Evolutionary conservation across 2,888 invertebrate species (phyloP).

Genomic region (Monoplex corrugatus): DNA sequence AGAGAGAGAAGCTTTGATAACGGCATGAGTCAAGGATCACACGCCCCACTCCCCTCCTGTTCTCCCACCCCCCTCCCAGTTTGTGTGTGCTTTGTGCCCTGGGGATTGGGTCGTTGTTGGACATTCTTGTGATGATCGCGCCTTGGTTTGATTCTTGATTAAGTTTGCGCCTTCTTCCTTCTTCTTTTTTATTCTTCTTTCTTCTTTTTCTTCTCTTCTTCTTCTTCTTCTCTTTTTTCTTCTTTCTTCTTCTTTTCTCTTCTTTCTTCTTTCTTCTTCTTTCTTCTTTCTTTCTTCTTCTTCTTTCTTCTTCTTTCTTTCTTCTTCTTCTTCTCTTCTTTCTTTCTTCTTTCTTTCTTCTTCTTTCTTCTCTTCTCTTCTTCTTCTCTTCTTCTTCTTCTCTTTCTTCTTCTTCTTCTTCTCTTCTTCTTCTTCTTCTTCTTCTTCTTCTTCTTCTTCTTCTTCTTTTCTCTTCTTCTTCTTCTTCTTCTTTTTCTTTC

Average conservation of each 20-base stretch:
- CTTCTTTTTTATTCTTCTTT: conserved; percentile 16
- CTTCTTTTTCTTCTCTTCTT: neutral
- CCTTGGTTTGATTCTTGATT: neutral
- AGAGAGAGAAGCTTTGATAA: conserved; percentile 18
- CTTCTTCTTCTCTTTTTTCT: neutral
- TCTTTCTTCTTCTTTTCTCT: neutral
- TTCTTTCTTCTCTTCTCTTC: neutral
- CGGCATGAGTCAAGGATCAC: neutral
- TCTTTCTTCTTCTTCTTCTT: neutral
- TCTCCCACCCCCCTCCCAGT: neutral
- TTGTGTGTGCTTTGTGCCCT: neutral
- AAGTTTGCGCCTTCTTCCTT: neutral
- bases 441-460: neutral
- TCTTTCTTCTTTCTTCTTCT: neutral
- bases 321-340: neutral
- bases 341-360: neutral
- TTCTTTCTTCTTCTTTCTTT: neutral
- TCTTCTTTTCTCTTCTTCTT: neutral
- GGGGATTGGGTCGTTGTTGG: neutral
- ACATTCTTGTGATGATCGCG: neutral
- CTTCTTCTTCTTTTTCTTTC: neutral
- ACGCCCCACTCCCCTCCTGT: neutral
- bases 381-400: neutral
- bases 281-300: neutral
- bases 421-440: neutral